These are phyloP conservation scores for Euclidia mi DNA, from an alignment of 2,888 invertebrate species.

Conservation along the genomic window DNA sequence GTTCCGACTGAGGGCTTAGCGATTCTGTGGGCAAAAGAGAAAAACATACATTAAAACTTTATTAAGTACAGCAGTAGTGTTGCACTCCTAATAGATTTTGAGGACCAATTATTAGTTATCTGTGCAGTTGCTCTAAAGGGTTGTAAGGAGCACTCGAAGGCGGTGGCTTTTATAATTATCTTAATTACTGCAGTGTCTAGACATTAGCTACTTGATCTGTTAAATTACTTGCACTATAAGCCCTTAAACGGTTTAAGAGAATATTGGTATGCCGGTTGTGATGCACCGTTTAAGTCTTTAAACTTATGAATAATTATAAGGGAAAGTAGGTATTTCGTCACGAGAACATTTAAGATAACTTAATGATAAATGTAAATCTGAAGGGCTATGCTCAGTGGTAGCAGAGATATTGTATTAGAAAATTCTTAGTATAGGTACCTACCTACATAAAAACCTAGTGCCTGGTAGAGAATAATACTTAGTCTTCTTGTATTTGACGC, in stretches of 20 bases:
- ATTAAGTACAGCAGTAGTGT: not conserved
- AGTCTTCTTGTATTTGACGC: too few species aligned
- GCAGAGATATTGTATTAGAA: too few species aligned
- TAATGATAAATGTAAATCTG: too few species aligned
- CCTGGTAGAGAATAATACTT: too few species aligned
- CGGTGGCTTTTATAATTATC: constrained; percentile 69
- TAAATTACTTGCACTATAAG: constrained; percentile 10
- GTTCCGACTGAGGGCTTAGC: constrained; percentile 85
- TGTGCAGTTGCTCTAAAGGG: constrained; percentile 74
- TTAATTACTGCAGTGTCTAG: constrained; percentile 78
- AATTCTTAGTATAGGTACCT: too few species aligned
- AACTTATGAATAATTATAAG: too few species aligned
- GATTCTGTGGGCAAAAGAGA: constrained; percentile 81
- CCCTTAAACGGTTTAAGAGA: not conserved
- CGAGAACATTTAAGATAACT: too few species aligned
- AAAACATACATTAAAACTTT: not conserved
- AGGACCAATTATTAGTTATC: constrained; percentile 77
- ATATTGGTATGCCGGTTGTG: not conserved
- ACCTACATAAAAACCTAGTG: too few species aligned
- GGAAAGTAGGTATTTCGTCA: too few species aligned
- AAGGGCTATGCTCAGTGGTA: too few species aligned
- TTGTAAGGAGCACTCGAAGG: constrained; percentile 75
- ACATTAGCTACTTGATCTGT: constrained; percentile 59
- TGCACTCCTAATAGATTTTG: constrained; percentile 52
- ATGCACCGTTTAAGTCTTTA: too few species aligned